phyloP scores from a whole-genome alignment of 2,888 invertebrate species.

The Uloborus plumipes region DNA sequence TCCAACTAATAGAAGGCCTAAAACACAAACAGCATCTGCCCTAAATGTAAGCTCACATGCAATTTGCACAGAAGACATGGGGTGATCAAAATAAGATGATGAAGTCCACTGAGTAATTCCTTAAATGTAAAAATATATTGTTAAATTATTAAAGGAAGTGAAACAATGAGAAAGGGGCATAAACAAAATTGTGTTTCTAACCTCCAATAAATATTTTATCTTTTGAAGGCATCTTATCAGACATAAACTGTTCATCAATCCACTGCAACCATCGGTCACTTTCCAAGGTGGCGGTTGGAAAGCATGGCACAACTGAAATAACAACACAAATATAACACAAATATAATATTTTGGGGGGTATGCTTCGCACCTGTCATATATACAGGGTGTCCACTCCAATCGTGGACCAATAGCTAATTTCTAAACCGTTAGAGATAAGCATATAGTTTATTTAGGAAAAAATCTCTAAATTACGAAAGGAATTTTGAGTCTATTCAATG shows the following conservation, averaged over 20 bases:
- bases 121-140: neutral
- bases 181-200: slow-evolving; percentile 16
- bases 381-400: too few relatives aligned
- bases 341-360: too few relatives aligned
- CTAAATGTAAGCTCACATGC: slow-evolving; percentile 69
- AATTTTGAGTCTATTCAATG: too few relatives aligned
- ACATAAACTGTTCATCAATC: slow-evolving; percentile 70
- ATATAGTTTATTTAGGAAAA: too few relatives aligned
- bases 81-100: slow-evolving; percentile 6
- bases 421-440: too few relatives aligned
- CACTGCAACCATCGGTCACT: slow-evolving; percentile 73
- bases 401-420: too few relatives aligned
- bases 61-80: slow-evolving; percentile 39
- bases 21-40: slow-evolving; percentile 72
- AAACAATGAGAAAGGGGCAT: neutral
- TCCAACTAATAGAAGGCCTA: slow-evolving; percentile 72
- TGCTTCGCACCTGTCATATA: too few relatives aligned
- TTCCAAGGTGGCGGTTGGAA: slow-evolving; percentile 70
- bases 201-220: slow-evolving; percentile 43
- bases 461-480: too few relatives aligned
- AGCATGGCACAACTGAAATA: slow-evolving; percentile 68
- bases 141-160: neutral
- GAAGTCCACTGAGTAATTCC: slow-evolving; percentile 47
- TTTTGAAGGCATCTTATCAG: slow-evolving; percentile 21
- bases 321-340: too few relatives aligned